Percentiles rank a stretch among this genome's conserved stretches.
Conservation (phyloP, 2,113 vertebrate species). For the Mormoops blainvillei region DNA sequence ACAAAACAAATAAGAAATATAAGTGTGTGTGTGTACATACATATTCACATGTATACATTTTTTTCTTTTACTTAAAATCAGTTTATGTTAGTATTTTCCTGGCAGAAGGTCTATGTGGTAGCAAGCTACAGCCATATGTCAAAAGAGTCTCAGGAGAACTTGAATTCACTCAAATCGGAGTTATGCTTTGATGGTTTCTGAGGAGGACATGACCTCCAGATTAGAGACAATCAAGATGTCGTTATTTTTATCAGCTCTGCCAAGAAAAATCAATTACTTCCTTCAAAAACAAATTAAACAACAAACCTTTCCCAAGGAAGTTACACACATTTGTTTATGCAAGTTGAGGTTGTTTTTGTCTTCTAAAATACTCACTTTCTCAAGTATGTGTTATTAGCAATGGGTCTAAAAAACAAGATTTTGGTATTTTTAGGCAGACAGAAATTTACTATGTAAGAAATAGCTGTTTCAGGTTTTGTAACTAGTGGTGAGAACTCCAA, state of each 20-base stretch:
- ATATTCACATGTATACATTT: not conserved
- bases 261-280: constrained; percentile 80
- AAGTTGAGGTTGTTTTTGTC: constrained; percentile 49
- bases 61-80: not conserved
- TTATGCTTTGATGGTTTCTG: constrained; percentile 45
- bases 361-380: constrained; percentile 53
- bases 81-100: not conserved
- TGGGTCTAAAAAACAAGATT: constrained; percentile 45
- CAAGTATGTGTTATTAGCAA: constrained; percentile 6
- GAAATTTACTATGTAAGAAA: not conserved
- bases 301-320: constrained; percentile 72
- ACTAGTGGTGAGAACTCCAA: not conserved
- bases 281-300: constrained; percentile 78
- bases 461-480: constrained; percentile 10
- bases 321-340: constrained; percentile 11
- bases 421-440: not conserved
- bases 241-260: constrained; percentile 74
- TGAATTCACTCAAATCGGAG: constrained; percentile 3
- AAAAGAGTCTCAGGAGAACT: not conserved
- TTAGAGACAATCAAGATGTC: constrained; percentile 65
- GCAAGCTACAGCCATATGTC: not conserved
- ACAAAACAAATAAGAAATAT: not conserved
- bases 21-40: not conserved
- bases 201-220: constrained; percentile 74
- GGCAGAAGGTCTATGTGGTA: not conserved